Evolutionary conservation across 1,140 invertebrate genomes (phyloP), one percentile per base, ranked within the genome.

Genomic region (Bombus terrestris): DNA sequence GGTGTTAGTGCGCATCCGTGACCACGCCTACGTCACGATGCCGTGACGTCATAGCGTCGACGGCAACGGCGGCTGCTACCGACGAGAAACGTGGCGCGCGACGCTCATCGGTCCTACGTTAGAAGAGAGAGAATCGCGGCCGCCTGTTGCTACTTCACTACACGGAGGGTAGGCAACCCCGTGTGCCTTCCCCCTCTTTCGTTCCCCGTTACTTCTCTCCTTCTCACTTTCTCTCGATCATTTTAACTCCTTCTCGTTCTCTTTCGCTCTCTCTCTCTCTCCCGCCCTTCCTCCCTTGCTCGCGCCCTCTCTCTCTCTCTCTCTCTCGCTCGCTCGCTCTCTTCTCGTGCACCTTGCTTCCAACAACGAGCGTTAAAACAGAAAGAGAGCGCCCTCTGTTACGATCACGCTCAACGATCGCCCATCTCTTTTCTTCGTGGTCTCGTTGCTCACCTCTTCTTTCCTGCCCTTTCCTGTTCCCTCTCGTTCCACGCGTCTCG

Each of bases 1-100:
- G 94, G 94, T 94, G 94, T 94, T 94, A 92, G 93, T 94, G 93
- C 94, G 94, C 94, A 94, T 94, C 93, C 94, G 92, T 94, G 93
- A 94, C 94, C 94, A 95, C 94, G 94, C 94, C 94, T 94, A 94
- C 94, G 94, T 94, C 94, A 94, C 93, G 91, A 93, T 89, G 74
- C 77, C 71, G 92, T 94, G 94, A 95, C 94, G 94, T 94, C 93
- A 94, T 90, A 94, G 90, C 86, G 88, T 86, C 90, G 89, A 88
- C 91, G 88, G 92, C 87, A 85, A 85, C 88, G 87, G 90, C 93
- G 89, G 92, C 91, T 88, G 88, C 88, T 88, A 87, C 81, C 81
- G 81, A 89, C 82, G 71, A 87, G 86, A 87, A 93, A 92, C 92
- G 92, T 93, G 92, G 90, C 89, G 90, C 88, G 91, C 83, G 88